These are phyloP conservation scores for Tachina lurida DNA, from an alignment of 2,888 invertebrate species.

Conservation along the genomic window DNA sequence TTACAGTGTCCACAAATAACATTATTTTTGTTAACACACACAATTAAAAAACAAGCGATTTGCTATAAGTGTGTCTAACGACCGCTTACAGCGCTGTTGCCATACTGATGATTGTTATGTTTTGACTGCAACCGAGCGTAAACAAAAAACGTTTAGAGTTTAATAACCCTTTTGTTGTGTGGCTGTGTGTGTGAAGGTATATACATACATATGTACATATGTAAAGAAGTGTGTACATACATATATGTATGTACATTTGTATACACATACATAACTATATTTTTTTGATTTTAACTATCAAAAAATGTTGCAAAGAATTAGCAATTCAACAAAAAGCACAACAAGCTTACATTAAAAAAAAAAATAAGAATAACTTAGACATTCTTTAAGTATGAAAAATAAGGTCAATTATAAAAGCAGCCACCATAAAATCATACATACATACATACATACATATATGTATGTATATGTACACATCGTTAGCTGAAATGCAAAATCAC, in stretches of 20 bases:
- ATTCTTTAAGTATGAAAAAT: background rate
- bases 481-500: no score
- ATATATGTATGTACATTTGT: background rate
- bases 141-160: conserved; percentile 60
- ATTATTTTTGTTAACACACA: conserved; percentile 8
- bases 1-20: conserved; percentile 49
- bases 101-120: conserved; percentile 50
- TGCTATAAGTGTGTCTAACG: conserved; percentile 35
- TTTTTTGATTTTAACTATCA: conserved; percentile 24
- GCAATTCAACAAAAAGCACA: conserved; percentile 58
- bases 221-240: no score
- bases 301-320: conserved; percentile 59
- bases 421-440: background rate
- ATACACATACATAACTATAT: background rate
- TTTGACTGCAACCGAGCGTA: conserved; percentile 68
- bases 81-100: conserved; percentile 13
- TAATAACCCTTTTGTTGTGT: conserved; percentile 57
- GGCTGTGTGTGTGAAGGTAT: background rate
- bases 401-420: background rate
- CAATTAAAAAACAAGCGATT: background rate
- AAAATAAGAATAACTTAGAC: background rate
- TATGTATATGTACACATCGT: background rate
- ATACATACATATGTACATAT: background rate
- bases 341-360: background rate
- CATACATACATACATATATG: conserved; percentile 1